These are phyloP conservation scores for Scelioninae gen. 1 DNA, from an alignment of 2,888 invertebrate genomes.

Conservation along the genomic window DNA sequence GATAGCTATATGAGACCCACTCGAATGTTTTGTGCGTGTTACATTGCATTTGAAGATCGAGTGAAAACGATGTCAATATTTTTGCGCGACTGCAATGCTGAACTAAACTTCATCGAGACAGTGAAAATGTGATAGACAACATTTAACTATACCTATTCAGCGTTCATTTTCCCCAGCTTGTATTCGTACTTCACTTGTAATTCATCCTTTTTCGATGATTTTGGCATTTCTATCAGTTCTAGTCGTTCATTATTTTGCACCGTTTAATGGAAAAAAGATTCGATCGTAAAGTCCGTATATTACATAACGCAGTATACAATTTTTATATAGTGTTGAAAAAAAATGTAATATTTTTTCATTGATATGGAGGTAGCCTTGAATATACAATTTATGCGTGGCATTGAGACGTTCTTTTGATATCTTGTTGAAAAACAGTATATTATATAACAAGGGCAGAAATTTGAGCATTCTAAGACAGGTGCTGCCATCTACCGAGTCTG, in stretches of 20 bases:
- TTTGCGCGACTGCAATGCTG: constrained; percentile 29
- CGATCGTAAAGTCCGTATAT: constrained; percentile 58
- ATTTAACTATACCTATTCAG: constrained; percentile 40
- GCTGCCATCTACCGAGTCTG: too few species aligned
- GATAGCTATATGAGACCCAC: constrained; percentile 24
- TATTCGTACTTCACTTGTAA: constrained; percentile 31
- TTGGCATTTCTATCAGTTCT: constrained; percentile 55
- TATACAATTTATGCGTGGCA: constrained; percentile 33
- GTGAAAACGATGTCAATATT: constrained; percentile 49
- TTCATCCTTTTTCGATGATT: constrained; percentile 25
- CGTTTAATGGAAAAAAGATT: constrained; percentile 16
- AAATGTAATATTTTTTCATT: constrained; percentile 54
- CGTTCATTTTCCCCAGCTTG: constrained; percentile 46
- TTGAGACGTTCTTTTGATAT: constrained; percentile 40
- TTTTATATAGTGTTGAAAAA: constrained; percentile 36
- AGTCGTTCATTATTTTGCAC: constrained; percentile 28
- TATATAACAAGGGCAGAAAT: too few species aligned
- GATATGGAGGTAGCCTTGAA: constrained; percentile 24
- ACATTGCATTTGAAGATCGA: constrained; percentile 31
- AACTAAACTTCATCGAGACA: constrained; percentile 36
- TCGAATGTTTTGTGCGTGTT: constrained; percentile 38
- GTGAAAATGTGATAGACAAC: constrained; percentile 60
- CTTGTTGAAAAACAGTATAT: neutral
- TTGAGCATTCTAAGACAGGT: too few species aligned
- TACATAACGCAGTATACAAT: constrained; percentile 43